A percentile compares a stretch with the other conserved stretches of the same genome.
phyloP scores from a whole-genome alignment of 2,888 invertebrate species.

The Achlya flavicornis region DNA sequence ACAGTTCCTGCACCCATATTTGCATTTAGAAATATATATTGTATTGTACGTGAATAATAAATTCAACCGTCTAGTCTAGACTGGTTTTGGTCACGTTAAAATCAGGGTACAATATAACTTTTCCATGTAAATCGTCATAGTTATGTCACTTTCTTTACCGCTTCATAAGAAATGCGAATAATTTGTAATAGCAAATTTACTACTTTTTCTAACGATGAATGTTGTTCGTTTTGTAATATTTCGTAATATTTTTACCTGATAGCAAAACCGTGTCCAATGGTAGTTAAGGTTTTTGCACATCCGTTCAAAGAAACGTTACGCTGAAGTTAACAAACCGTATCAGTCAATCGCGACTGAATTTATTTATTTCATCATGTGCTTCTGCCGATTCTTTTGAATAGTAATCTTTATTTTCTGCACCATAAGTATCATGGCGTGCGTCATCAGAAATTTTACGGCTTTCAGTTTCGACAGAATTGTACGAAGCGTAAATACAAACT shows the following conservation, averaged over 20 bases:
- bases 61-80: constrained; percentile 4
- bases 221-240: constrained; percentile 15
- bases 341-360: constrained; percentile 39
- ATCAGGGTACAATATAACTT: constrained; percentile 6
- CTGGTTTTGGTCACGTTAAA: neutral
- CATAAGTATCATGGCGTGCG: constrained; percentile 45
- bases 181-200: neutral
- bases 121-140: constrained; percentile 5
- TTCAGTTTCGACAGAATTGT: constrained; percentile 72
- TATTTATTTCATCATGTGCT: constrained; percentile 43
- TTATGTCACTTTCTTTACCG: constrained; percentile 6
- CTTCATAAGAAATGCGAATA: constrained; percentile 3
- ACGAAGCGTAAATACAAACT: constrained; percentile 59
- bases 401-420: constrained; percentile 44
- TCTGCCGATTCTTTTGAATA: constrained; percentile 26
- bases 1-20: constrained; percentile 14
- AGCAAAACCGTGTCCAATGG: constrained; percentile 27
- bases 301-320: constrained; percentile 26
- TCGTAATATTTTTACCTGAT: constrained; percentile 24
- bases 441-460: constrained; percentile 55
- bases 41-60: constrained; percentile 1
- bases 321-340: constrained; percentile 34
- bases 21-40: neutral
- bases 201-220: neutral
- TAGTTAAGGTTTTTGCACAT: constrained; percentile 37